These are phyloP conservation scores for Antechinus stuartii DNA, from an alignment of 2,113 vertebrate genomes.

Conservation along the genomic window DNA sequence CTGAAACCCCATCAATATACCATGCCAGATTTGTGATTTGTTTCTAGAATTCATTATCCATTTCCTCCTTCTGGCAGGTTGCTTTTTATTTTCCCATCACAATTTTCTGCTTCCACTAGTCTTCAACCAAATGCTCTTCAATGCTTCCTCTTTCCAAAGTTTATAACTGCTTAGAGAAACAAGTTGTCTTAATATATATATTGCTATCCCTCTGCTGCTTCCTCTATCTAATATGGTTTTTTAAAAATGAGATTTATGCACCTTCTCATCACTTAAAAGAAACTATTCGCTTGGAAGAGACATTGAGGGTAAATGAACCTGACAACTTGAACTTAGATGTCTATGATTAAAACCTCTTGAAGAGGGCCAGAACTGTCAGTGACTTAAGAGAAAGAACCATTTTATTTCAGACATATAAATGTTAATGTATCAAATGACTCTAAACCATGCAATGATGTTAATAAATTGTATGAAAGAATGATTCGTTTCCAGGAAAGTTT, in stretches of 20 bases:
- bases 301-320: neutral
- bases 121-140: neutral
- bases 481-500: neutral
- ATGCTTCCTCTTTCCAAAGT: neutral
- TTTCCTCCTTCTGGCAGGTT: neutral
- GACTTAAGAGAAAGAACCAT: neutral
- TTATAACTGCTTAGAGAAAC: neutral
- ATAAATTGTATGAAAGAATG: neutral
- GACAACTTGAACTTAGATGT: constrained; percentile 24
- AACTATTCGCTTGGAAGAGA: neutral
- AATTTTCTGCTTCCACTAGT: neutral
- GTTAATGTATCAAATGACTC: constrained; percentile 20
- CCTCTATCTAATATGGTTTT: neutral
- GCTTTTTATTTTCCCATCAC: neutral
- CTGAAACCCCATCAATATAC: neutral
- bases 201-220: neutral
- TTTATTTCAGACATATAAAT: constrained; percentile 27
- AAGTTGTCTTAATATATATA: neutral
- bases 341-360: constrained; percentile 40
- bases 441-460: neutral
- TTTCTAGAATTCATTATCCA: neutral
- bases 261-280: neutral
- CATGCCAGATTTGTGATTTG: neutral
- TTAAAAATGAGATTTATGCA: neutral
- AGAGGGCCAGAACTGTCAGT: constrained; percentile 24